These are phyloP conservation scores for Protosalanx chinensis DNA, from an alignment of 2,797 vertebrate species.

Conservation along the genomic window DNA sequence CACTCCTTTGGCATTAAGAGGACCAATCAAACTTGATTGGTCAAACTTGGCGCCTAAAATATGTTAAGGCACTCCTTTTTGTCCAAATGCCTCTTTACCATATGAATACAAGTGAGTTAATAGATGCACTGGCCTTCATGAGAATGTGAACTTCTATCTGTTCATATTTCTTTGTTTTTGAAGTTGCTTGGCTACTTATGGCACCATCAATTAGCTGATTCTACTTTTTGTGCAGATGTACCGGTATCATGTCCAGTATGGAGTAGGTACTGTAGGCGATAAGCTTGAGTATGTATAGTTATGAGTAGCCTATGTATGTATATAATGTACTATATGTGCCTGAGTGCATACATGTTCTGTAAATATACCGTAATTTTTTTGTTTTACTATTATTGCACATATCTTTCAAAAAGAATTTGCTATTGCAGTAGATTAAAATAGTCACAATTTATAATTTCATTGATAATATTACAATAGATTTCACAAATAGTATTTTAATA, in stretches of 20 bases:
- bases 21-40: no score
- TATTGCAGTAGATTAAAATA: constrained; percentile 67
- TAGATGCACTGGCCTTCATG: no score
- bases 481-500: constrained; percentile 37
- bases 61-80: no score
- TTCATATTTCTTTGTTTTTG: not conserved
- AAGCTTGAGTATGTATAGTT: constrained; percentile 16
- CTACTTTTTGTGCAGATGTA: no score
- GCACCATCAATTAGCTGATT: no score
- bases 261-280: no score
- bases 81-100: no score
- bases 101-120: no score
- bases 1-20: no score
- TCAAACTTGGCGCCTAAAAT: no score
- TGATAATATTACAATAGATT: constrained; percentile 40
- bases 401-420: constrained; percentile 51
- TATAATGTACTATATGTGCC: constrained; percentile 29
- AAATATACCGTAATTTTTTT: constrained; percentile 20
- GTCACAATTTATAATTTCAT: constrained; percentile 49
- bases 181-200: constrained; percentile 1
- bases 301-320: not conserved
- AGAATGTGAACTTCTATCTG: no score
- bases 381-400: constrained; percentile 66
- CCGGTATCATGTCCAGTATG: no score
- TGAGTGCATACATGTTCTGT: constrained; percentile 35